phyloP scores from a whole-genome alignment of 2,888 invertebrate genomes.

The Drosophila sordidapex region DNA sequence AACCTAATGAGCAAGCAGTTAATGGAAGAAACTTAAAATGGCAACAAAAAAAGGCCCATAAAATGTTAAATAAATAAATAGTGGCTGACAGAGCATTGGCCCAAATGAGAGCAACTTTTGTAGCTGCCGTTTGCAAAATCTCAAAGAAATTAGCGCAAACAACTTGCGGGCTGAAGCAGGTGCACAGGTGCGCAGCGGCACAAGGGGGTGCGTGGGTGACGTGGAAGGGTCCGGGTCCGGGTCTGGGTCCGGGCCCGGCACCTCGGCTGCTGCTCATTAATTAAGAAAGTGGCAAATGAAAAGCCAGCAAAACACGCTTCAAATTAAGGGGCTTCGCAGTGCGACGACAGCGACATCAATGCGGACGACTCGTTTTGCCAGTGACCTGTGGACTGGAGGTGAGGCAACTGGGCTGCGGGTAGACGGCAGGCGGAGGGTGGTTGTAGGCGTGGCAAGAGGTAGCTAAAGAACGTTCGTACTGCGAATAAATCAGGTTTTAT shows the following conservation, averaged over 20 bases:
- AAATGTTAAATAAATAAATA: conserved; percentile 78
- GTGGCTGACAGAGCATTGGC: conserved; percentile 69
- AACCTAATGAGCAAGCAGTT: conserved; percentile 56
- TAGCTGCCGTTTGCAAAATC: conserved; percentile 66
- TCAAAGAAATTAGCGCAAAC: conserved; percentile 78
- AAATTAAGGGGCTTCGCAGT: conserved; percentile 64
- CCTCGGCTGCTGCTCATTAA: conserved; percentile 68
- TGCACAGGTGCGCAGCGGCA: conserved; percentile 27
- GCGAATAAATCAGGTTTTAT: conserved; percentile 77
- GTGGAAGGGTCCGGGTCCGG: neutral
- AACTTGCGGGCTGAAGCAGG: conserved; percentile 52
- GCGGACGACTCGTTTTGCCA: conserved; percentile 29
- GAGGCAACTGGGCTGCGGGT: neutral
- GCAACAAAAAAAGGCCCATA: conserved; percentile 51
- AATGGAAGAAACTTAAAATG: conserved; percentile 67
- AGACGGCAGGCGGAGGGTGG: neutral
- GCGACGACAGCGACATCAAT: conserved; percentile 30
- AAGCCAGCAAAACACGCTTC: conserved; percentile 75
- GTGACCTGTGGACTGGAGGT: conserved; percentile 36
- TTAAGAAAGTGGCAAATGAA: conserved; percentile 80
- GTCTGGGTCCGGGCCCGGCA: neutral
- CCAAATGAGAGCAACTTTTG: conserved; percentile 72
- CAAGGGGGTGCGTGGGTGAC: conserved; percentile 15
- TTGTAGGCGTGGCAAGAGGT: conserved; percentile 22
- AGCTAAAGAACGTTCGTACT: conserved; percentile 18